Base-by-base conservation (phyloP, 2,888 invertebrate genomes). In the Carabus problematicus region DNA sequence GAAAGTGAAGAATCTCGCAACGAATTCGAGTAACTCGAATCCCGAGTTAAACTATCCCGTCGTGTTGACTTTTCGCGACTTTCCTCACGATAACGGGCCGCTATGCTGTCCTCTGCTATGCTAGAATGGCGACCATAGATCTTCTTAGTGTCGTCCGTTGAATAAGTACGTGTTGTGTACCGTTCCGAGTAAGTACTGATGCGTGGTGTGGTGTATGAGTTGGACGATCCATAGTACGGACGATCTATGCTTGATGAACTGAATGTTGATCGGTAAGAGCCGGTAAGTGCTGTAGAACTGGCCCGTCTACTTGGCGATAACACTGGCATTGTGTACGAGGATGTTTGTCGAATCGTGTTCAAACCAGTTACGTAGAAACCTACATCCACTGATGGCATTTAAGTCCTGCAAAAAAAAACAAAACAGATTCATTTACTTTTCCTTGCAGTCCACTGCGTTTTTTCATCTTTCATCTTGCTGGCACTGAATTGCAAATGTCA, bases 291-390 rank as follows among this genome's bases (percentile, higher is more conserved):
- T 56, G 79, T 79, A 63, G 74, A 75, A 19, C 84, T 82, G 41
- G 85, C 84, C 45, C 87, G 79, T 39, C 87, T 86, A 29, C 29
- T 29, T 3, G 87, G 87, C 12, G 86, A 86, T 7, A 86, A 83
- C 56, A 87, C 87, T 73, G 87, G 87, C 87, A 87, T 87, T 72
- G 76, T 83, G 78, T 69, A 66, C 41, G 58, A 47, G 7, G 47
- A 43, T 4, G 66, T 11, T 3, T 67, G 67, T 40, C 59, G 42
- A 11, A 47, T 43, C 39, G 54, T 56, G 9, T 61, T 60, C 62
- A 62, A 41, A n/a, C 49, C 49, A 8, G 63, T 49, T 19, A 59
- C 12, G 11, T 63, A 19, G 8, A 49, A 61, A 12, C 55, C 29
- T 3, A 71, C 68, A 61, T 59, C 69, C 49, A 71, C 60, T 56